Base-by-base conservation (phyloP, 2,797 vertebrate genomes). In the Brachymystax lenok region DNA sequence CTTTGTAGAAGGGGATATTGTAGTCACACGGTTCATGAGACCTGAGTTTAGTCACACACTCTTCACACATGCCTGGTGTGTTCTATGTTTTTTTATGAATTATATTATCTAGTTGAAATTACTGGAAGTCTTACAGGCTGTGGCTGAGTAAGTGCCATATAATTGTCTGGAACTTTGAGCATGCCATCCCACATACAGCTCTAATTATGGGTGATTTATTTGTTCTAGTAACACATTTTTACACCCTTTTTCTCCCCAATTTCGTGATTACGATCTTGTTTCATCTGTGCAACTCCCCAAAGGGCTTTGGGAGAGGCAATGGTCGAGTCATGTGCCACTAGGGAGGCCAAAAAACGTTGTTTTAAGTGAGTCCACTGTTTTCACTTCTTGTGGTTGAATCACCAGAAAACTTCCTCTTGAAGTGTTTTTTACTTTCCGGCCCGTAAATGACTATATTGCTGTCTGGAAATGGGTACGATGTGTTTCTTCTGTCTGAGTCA, bases 311-410 rank as follows among this genome's bases (percentile, higher is more conserved):
- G 33, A 35, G 33, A 35, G 33, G 33, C 33, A 35, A 35, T 7
- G 56, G n/a, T 35, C 1, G 33, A 35, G 5, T 35, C 33, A 35
- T 35, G 33, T 6, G 33, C 33, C 33, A 7, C 33, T 21, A 59
- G 21, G 6, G 19, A 59, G n/a, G n/a, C 19, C 56, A 21, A 12
- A 10, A 24, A 10, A 0, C 8, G 10, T 24, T 27, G 10, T 63
- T 63, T 63, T 24, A 63, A 63, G 59, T 63, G 59, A 63, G 59
- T 63, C 8, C 59, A 24, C 59, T 21, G 21, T 63, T 81, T 77
- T 71, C 77, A 74, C 77, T 85, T 74, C 68, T 74, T 77, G 79
- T 74, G 81, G 84, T 85, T 74, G 59, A 69, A 76, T 77, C 73
- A 61, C 28, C 81, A 83, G 84, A 83, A 85, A 46, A 85, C 75